phyloP scores from a whole-genome alignment of 1,140 invertebrate species.

The Drosophila bocki region DNA sequence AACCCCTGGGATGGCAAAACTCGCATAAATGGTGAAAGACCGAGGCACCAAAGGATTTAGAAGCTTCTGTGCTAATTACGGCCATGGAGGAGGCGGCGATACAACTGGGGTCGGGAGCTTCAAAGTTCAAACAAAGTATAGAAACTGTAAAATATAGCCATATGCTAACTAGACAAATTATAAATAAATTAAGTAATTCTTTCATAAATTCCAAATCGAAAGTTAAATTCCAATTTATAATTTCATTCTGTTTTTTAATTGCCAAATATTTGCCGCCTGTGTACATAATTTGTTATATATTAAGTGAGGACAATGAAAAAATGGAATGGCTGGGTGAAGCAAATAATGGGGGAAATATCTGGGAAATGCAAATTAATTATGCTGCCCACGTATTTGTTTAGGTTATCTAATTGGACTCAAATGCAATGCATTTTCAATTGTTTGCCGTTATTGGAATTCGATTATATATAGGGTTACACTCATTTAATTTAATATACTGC shows the following conservation, averaged over 20 bases:
- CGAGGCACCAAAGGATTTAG: slow-evolving; percentile 16
- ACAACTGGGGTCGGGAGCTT: neutral
- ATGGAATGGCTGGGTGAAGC: neutral
- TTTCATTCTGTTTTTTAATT: slow-evolving; percentile 37
- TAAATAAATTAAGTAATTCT: slow-evolving; percentile 21
- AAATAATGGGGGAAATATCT: slow-evolving; percentile 30
- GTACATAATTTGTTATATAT: slow-evolving; percentile 48
- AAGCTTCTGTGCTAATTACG: slow-evolving; percentile 27
- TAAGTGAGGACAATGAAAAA: slow-evolving; percentile 35
- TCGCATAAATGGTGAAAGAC: slow-evolving; percentile 17
- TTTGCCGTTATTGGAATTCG: slow-evolving; percentile 41
- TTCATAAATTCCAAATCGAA: neutral
- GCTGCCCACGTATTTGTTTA: slow-evolving; percentile 60
- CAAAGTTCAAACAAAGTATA: neutral
- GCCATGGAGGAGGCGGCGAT: neutral
- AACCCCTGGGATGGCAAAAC: slow-evolving; percentile 14
- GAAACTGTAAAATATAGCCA: neutral
- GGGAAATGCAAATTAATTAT: slow-evolving; percentile 75
- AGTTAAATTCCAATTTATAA: slow-evolving; percentile 30
- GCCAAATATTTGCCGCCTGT: slow-evolving; percentile 46
- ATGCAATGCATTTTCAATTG: slow-evolving; percentile 46
- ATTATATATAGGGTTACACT: slow-evolving; percentile 28
- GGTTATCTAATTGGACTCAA: slow-evolving; percentile 66
- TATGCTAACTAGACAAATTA: slow-evolving; percentile 18
- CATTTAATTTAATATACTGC: slow-evolving; percentile 52